Conservation (phyloP, 1,140 invertebrate genomes). For the Tribolium madens region DNA sequence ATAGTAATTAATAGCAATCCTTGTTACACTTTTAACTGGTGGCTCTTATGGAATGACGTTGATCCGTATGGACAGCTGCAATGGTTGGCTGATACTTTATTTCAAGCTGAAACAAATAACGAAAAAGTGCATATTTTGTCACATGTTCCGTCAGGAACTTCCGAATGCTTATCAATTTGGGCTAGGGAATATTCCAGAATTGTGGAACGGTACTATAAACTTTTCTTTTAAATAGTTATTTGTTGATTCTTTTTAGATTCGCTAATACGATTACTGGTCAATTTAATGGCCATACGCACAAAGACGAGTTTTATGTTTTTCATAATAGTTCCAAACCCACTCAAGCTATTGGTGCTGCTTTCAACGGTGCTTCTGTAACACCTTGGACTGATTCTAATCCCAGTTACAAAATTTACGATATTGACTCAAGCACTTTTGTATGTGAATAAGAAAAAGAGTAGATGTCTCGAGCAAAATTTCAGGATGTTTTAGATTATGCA, state of each 20-base stretch:
- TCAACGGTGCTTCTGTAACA: conserved; percentile 83
- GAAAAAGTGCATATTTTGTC: conserved; percentile 85
- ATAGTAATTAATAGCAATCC: conserved; percentile 82
- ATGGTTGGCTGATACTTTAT: conserved; percentile 79
- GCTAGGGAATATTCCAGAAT: conserved; percentile 73
- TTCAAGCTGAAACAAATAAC: conserved; percentile 74
- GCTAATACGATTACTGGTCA: conserved; percentile 77
- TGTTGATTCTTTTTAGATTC: conserved; percentile 64
- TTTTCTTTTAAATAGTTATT: conserved; percentile 12
- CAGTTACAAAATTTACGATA: conserved; percentile 82
- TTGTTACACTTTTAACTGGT: conserved; percentile 81
- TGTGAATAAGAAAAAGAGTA: neutral
- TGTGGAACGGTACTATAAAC: conserved; percentile 66
- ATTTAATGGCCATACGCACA: conserved; percentile 87
- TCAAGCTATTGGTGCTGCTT: conserved; percentile 74
- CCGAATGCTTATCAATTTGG: conserved; percentile 76
- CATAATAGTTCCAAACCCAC: conserved; percentile 66
- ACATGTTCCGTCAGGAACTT: conserved; percentile 81
- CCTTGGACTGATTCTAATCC: conserved; percentile 78
- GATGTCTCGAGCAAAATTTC: neutral
- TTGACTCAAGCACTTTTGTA: conserved; percentile 74
- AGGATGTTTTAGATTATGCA: conserved; percentile 68
- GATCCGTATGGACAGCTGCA: conserved; percentile 77
- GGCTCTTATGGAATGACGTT: conserved; percentile 71
- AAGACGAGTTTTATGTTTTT: conserved; percentile 79